These are phyloP conservation scores for Amphiprion percula DNA, from an alignment of 2,113 vertebrate genomes.

Conservation along the genomic window DNA sequence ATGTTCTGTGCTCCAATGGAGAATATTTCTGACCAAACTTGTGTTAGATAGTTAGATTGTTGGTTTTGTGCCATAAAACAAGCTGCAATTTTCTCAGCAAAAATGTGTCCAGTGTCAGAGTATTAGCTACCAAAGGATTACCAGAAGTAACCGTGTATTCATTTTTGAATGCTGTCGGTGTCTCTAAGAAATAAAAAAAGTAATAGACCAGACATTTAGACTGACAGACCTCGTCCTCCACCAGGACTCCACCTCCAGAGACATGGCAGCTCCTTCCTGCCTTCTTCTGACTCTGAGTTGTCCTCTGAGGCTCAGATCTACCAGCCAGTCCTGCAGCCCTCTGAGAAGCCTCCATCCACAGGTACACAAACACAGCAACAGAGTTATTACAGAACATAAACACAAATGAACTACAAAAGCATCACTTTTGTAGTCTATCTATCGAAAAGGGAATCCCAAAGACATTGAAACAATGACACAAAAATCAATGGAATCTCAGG, in stretches of 20 bases:
- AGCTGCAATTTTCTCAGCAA: no score
- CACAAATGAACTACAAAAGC: no score
- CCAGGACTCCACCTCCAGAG: constrained; percentile 50
- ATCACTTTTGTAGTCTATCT: not conserved
- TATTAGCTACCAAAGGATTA: no score
- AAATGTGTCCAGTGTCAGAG: no score
- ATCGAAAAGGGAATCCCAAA: not conserved
- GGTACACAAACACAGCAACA: constrained; percentile 25
- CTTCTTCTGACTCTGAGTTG: not conserved
- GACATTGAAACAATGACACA: not conserved
- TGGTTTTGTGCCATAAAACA: no score
- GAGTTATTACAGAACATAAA: not conserved
- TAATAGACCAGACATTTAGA: not conserved
- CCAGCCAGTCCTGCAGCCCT: constrained; percentile 60
- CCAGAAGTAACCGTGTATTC: no score
- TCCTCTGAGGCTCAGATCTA: not conserved
- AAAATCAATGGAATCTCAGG: not conserved
- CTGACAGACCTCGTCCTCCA: constrained; percentile 1
- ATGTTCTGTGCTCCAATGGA: no score
- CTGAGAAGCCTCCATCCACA: constrained; percentile 46
- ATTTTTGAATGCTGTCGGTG: no score
- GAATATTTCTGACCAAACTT: no score
- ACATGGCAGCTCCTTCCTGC: not conserved
- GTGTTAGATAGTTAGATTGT: no score
- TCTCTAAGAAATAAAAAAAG: not conserved